These are phyloP conservation scores for Acleris laterana DNA, from an alignment of 2,888 invertebrate genomes.

Conservation along the genomic window DNA sequence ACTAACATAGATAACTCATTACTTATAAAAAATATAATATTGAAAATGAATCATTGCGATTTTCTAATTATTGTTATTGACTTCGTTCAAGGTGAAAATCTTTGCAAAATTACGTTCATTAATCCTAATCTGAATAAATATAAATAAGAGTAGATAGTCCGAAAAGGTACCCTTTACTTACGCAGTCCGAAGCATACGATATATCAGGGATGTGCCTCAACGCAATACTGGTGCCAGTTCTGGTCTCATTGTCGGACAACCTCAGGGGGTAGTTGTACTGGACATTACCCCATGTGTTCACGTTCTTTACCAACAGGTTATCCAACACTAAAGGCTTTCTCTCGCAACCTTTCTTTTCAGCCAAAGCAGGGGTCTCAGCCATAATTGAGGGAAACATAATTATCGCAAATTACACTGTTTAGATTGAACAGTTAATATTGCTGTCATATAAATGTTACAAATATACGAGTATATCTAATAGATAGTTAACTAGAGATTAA, in stretches of 20 bases:
- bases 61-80: no score
- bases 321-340: slow-evolving; percentile 60
- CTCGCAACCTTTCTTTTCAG: slow-evolving; percentile 40
- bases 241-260: slow-evolving; percentile 70
- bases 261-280: slow-evolving; percentile 76
- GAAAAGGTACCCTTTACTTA: slow-evolving; percentile 49
- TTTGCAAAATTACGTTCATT: no score
- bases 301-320: slow-evolving; percentile 68
- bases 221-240: slow-evolving; percentile 64
- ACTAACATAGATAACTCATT: no score
- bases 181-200: slow-evolving; percentile 71
- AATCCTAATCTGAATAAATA: no score
- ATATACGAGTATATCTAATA: no score
- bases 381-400: slow-evolving; percentile 45
- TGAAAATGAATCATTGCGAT: no score
- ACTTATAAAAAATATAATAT: no score
- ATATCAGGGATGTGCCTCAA: slow-evolving; percentile 71
- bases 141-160: neutral
- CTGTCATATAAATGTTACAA: no score
- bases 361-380: slow-evolving; percentile 48
- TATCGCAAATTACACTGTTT: no score
- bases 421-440: no score
- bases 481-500: no score
- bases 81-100: no score
- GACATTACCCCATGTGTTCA: slow-evolving; percentile 79